Conservation (phyloP, 2,797 vertebrate species). For the Karalla daura region DNA sequence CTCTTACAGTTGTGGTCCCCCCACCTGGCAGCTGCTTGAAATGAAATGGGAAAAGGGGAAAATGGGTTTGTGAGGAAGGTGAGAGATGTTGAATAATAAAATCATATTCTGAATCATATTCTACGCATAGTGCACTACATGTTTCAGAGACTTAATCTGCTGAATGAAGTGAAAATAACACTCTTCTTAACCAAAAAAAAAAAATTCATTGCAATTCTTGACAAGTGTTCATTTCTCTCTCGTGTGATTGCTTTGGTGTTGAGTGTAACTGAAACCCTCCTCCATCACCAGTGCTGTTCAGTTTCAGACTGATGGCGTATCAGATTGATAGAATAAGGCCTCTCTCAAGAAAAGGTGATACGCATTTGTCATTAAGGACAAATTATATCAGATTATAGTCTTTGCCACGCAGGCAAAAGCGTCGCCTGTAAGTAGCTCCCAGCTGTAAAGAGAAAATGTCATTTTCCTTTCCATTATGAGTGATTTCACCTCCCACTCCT, state of each 20-base stretch:
- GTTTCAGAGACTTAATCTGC: constrained; percentile 15
- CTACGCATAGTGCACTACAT: neutral
- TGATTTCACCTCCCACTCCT: constrained; percentile 10
- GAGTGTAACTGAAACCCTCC: neutral
- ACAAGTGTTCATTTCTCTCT: neutral
- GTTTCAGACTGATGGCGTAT: neutral
- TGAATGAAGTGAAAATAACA: constrained; percentile 9
- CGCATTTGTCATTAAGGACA: neutral
- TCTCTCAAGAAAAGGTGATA: neutral
- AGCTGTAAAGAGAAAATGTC: neutral
- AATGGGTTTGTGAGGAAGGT: constrained; percentile 38
- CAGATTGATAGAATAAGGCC: neutral
- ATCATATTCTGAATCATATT: constrained; percentile 2
- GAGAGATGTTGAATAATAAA: constrained; percentile 27
- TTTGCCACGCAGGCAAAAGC: neutral
- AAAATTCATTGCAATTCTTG: neutral
- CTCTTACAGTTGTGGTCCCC: constrained; percentile 37
- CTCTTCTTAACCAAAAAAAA: constrained; percentile 3
- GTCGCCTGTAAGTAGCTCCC: neutral
- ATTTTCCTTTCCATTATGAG: neutral
- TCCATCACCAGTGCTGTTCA: neutral
- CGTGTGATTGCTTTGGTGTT: neutral
- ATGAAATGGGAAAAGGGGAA: constrained; percentile 17
- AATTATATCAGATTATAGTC: neutral
- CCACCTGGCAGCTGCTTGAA: constrained; percentile 42